Evolutionary conservation across 2,888 invertebrate genomes (phyloP).

Genomic region (Dasysyrphus tricinctus): DNA sequence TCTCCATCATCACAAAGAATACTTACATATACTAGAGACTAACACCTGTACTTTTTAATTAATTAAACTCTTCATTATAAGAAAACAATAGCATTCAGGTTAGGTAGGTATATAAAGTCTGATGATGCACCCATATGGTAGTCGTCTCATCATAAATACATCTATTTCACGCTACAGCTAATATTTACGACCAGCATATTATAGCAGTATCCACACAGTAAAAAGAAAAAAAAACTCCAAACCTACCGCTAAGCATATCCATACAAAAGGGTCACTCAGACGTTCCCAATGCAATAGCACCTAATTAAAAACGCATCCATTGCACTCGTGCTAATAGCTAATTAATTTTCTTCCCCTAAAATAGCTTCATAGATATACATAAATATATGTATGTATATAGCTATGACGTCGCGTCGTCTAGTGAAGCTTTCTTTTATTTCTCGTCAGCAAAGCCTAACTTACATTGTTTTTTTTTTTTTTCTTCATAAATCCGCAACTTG

Average conservation of each 20-base stretch:
- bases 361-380: not conserved
- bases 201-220: not conserved
- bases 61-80: constrained; percentile 35
- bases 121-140: constrained; percentile 4
- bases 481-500: constrained; percentile 61
- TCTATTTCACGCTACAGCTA: constrained; percentile 60
- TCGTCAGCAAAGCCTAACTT: not conserved
- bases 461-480: not conserved
- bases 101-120: too few species aligned
- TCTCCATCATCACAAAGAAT: not conserved
- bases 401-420: not conserved
- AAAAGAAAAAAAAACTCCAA: not conserved
- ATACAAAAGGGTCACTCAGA: constrained; percentile 17
- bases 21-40: not conserved
- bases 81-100: constrained; percentile 11
- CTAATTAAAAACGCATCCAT: constrained; percentile 69
- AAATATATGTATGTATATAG: too few species aligned
- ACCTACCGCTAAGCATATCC: constrained; percentile 20
- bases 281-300: constrained; percentile 26
- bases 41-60: constrained; percentile 20
- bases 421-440: constrained; percentile 19
- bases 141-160: constrained; percentile 40
- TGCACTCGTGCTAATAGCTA: constrained; percentile 63
- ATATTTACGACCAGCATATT: constrained; percentile 39
- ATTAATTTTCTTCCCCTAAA: constrained; percentile 57